Base-by-base conservation (phyloP, 2,797 vertebrate genomes). In the Poecilia wingei region DNA sequence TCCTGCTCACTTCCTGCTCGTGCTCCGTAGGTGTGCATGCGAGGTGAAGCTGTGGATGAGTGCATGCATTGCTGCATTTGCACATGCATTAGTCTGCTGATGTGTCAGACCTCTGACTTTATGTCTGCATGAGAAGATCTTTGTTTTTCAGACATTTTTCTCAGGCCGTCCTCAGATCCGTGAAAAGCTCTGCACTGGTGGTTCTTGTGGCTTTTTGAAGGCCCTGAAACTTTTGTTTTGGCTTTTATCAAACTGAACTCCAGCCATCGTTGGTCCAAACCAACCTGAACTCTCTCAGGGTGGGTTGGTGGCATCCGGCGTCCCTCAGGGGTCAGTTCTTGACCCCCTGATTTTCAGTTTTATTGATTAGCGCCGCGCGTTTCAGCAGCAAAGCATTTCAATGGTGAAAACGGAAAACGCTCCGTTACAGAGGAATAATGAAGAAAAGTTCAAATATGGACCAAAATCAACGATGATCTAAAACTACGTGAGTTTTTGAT, bases 1-100 rank as follows among this genome's bases (percentile, higher is more conserved):
- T 49, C n/a, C 87, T 91, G 90, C 86, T 89, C 83, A 80, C 90
- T 93, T 94, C 92, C 92, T 93, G 88, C 83, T 57, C 71, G 14
- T 53, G 78, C 61, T 51, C 6, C 28, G 0, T 74, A 43, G 72
- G 45, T 61, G 16, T 82, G 49, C 71, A 69, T 74, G 71, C 77
- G 73, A 22, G 33, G 18, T 20, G 61, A 66, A 36, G 20, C 31
- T 22, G 33, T 36, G 31, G 31, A 39, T 39, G 14, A 18, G 14
- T 41, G 36, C 55, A 64, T 80, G 31, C 61, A 69, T 64, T 28
- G 41, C 47, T 53, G 72, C 33, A 39, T 66, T 39, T 66, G 33
- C 61, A 66, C 33, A 66, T 66, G 61, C 61, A 66, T 66, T 10
- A 10, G 3, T 25, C 53, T 28, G 53, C 25, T n/a, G 25, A 4